Evolutionary conservation across 2,888 invertebrate species (phyloP).

Genomic region (Heliothis peltigera): DNA sequence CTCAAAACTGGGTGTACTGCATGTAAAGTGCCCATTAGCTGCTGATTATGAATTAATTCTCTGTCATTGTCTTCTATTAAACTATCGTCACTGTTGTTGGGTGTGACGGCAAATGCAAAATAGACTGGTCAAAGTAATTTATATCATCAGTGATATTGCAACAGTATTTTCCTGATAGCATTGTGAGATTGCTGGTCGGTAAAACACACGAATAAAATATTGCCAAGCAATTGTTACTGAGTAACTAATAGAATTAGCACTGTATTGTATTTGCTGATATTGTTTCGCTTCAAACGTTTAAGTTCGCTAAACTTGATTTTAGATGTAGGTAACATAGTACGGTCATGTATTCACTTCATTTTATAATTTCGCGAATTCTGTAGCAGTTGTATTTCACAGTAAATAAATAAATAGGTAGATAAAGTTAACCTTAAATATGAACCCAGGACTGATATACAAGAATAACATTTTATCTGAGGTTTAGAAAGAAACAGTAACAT

Average conservation of each 20-base stretch:
- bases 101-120: neutral
- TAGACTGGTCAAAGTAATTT: neutral
- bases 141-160: neutral
- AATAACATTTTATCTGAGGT: no score
- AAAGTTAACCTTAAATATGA: no score
- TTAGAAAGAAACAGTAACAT: no score
- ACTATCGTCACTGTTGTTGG: conserved; percentile 1
- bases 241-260: conserved; percentile 7
- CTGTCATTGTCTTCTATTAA: conserved; percentile 1
- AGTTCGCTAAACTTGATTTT: neutral
- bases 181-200: neutral
- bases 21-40: conserved; percentile 34
- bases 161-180: neutral
- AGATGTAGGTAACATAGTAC: no score
- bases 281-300: neutral
- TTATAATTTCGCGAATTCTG: no score
- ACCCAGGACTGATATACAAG: no score
- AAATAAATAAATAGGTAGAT: no score
- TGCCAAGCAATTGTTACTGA: neutral
- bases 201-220: neutral
- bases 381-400: no score
- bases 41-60: neutral
- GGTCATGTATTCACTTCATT: no score
- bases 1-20: conserved; percentile 22
- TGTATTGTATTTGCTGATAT: neutral